Evolutionary conservation across 2,113 vertebrate species (phyloP).

Genomic region (Entelurus aequoreus): DNA sequence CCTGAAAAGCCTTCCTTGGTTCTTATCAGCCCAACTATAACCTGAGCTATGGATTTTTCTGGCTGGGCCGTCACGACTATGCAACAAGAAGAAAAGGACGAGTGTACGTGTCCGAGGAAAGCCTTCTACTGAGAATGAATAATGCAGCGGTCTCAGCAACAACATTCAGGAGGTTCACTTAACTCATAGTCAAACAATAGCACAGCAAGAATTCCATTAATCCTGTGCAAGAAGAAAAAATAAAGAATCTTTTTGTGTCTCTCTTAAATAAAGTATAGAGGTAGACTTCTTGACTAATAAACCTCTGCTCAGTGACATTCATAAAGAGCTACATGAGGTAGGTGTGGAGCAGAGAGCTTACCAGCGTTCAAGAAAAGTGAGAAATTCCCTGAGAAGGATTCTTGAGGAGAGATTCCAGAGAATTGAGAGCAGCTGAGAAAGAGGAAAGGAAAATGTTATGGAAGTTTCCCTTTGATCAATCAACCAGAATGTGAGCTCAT

Average conservation of each 20-base stretch:
- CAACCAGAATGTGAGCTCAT: conserved; percentile 18
- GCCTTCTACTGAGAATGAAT: conserved; percentile 37
- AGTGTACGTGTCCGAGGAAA: conserved; percentile 15
- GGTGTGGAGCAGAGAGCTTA: conserved; percentile 82
- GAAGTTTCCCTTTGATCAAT: conserved; percentile 51
- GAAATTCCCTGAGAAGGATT: conserved; percentile 94
- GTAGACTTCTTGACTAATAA: conserved; percentile 82
- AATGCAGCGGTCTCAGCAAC: conserved; percentile 63
- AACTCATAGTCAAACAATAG: conserved; percentile 45
- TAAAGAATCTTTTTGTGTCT: conserved; percentile 54
- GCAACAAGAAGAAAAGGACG: conserved; percentile 12
- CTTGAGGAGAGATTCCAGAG: conserved; percentile 41
- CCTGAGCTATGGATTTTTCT: conserved; percentile 54
- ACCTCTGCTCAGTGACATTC: conserved; percentile 92
- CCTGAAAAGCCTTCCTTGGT: conserved; percentile 31
- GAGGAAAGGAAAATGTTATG: conserved; percentile 39
- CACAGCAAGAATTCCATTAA: conserved; percentile 65
- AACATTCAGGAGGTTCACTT: conserved; percentile 67
- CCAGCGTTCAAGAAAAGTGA: conserved; percentile 75
- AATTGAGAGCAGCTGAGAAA: conserved; percentile 37
- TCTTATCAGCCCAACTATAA: conserved; percentile 30
- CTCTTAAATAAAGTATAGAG: conserved; percentile 75
- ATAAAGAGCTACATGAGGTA: conserved; percentile 99
- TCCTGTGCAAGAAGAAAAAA: conserved; percentile 68
- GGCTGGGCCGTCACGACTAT: too few relatives aligned